phyloP scores from a whole-genome alignment of 2,113 vertebrate genomes.

The Protobothrops flavoviridis region DNA sequence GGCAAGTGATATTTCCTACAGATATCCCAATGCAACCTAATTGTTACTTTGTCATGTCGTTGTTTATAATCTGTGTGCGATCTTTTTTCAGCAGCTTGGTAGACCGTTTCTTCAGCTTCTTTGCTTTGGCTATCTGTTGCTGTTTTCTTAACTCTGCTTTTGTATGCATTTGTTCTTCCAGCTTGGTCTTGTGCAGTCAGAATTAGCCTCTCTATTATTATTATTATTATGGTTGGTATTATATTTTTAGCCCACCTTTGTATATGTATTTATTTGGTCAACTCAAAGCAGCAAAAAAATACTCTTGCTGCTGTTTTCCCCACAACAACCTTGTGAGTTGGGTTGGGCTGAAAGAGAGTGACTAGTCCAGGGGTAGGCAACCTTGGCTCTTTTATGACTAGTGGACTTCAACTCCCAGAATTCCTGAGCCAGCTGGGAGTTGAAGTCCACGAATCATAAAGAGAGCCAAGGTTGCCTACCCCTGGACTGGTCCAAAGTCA shows the following conservation, averaged over 20 bases:
- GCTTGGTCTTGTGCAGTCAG: not conserved
- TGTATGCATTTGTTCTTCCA: no score
- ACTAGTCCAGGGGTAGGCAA: no score
- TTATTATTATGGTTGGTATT: not conserved
- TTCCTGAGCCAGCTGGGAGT: no score
- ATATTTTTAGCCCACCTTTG: not conserved
- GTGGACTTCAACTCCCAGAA: no score
- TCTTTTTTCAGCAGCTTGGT: not conserved
- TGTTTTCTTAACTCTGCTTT: not conserved
- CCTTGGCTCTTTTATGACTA: no score
- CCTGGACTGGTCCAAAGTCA: not conserved
- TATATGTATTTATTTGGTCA: not conserved
- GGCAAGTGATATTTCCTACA: not conserved
- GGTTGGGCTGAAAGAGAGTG: not conserved
- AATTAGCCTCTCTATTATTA: not conserved
- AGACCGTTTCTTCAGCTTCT: not conserved
- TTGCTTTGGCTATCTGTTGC: not conserved
- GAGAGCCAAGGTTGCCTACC: no score
- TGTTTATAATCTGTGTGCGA: not conserved
- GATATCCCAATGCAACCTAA: not conserved
- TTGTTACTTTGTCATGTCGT: not conserved
- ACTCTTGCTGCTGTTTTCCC: not conserved
- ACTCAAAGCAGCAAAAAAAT: not conserved
- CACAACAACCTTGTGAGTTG: not conserved
- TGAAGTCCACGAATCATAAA: no score